Base-by-base conservation (phyloP, 2,113 vertebrate genomes). In the Sterna hirundo region DNA sequence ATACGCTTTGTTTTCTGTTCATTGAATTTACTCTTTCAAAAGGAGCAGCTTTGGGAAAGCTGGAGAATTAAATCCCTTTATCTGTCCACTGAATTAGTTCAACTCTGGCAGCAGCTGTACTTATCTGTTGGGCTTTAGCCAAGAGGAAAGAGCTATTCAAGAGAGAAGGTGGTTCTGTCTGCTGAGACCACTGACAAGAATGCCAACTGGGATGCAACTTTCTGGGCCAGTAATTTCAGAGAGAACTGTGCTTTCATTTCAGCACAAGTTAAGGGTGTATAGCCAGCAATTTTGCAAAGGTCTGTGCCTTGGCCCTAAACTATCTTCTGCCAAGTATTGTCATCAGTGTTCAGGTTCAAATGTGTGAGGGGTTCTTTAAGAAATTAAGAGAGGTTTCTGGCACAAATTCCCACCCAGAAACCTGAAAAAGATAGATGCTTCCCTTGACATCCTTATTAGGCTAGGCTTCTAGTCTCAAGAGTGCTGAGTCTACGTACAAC, bases 61-160 rank as follows among this genome's bases (percentile, higher is more conserved):
- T 90, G 84, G 25, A 85, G 81, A 91, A 90, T 90, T 40, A 96
- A 96, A 93, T 91, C 87, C 91, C 65, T 84, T 93, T 93, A 96
- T 93, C 81, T 91, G 58, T 93, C 65, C 57, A 44, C 13, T 86
- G 89, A 94, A 71, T 86, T 94, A 84, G n/a, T 58, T 93, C 47
- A 89, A 69, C 47, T 84, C n/a, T 82, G 61, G 47, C 55, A 95
- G 46, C 76, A 81, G 55, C 62, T 84, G 42, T 78, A 74, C 52
- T 86, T 94, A 84, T 75, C 74, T 78, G 21, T 40, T 92, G 71
- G 79, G 54, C 64, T 92, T 90, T 61, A 87, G 87, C 57, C 83
- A 82, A 93, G 23, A 84, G 68, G 57, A 83, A 87, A 80, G 51
- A 91, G 44, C 44, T 91, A 34, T 83, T 94, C 47, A 79, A 13